Conservation (phyloP, 2,888 invertebrate species). For the Tryphoninae sp. region DNA sequence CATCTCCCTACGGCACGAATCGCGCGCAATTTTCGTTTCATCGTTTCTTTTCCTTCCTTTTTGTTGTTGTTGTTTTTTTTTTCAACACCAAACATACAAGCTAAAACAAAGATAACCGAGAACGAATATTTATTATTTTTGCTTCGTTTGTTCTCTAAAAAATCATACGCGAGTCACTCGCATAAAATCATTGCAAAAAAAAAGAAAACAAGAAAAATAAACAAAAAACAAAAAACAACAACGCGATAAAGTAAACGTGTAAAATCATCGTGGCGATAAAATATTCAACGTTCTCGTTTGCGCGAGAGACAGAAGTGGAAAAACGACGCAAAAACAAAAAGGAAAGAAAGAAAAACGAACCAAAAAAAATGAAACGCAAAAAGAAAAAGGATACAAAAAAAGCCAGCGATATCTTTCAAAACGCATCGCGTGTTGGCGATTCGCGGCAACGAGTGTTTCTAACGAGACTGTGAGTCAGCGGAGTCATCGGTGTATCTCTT, state of each 20-base stretch:
- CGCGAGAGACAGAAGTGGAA: too few species aligned
- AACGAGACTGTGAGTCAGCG: slow-evolving; percentile 40
- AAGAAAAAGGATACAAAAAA: not conserved
- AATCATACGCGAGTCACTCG: too few species aligned
- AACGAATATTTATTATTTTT: not conserved
- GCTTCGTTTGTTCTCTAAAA: too few species aligned
- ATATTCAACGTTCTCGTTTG: not conserved
- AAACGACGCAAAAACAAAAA: too few species aligned
- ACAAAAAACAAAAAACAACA: too few species aligned
- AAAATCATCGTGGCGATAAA: not conserved
- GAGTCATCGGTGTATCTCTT: slow-evolving; percentile 16
- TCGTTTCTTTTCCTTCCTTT: too few species aligned
- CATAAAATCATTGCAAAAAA: too few species aligned
- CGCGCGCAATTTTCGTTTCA: not conserved
- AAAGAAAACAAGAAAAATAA: too few species aligned
- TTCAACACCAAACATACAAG: not conserved
- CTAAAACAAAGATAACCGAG: not conserved
- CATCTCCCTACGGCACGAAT: not conserved
- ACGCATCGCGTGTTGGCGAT: slow-evolving; percentile 7
- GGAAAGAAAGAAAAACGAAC: not conserved
- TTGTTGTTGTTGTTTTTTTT: not conserved
- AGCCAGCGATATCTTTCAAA: not conserved
- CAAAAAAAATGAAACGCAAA: not conserved
- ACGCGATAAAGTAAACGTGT: too few species aligned
- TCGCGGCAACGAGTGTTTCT: not conserved